Conservation (phyloP, 2,888 invertebrate species). For the Ichneumoninae sp. region DNA sequence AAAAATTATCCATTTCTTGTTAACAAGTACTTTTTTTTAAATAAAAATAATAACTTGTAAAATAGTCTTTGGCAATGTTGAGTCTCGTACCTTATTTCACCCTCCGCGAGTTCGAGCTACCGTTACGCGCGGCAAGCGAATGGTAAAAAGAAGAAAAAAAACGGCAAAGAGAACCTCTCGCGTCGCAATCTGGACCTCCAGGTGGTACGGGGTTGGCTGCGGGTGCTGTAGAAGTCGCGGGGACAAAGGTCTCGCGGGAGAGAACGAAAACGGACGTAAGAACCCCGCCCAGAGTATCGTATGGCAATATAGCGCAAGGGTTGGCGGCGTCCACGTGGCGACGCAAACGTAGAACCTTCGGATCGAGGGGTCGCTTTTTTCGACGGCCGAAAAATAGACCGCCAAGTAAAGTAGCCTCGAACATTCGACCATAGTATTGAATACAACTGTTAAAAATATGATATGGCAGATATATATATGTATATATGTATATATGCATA, state of each 20-base stretch:
- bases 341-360: slow-evolving; percentile 29
- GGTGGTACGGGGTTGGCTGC: slow-evolving; percentile 68
- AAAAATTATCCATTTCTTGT: background rate
- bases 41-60: background rate
- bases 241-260: slow-evolving; percentile 74
- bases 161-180: slow-evolving; percentile 54
- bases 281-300: slow-evolving; percentile 81
- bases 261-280: slow-evolving; percentile 76
- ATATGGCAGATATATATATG: background rate
- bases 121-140: slow-evolving; percentile 49
- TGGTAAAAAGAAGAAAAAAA: slow-evolving; percentile 33
- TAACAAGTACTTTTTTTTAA: no score
- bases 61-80: background rate
- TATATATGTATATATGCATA: no score
- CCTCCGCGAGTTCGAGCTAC: slow-evolving; percentile 22
- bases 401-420: background rate
- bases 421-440: background rate
- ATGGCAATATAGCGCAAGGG: slow-evolving; percentile 79
- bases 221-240: slow-evolving; percentile 41
- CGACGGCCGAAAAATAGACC: slow-evolving; percentile 4
- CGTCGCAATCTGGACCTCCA: slow-evolving; percentile 76
- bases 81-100: background rate
- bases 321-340: slow-evolving; percentile 78
- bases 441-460: background rate
- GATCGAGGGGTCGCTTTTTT: slow-evolving; percentile 50